phyloP scores from a whole-genome alignment of 2,797 vertebrate species.

The Mormyrus proboscirostris region DNA sequence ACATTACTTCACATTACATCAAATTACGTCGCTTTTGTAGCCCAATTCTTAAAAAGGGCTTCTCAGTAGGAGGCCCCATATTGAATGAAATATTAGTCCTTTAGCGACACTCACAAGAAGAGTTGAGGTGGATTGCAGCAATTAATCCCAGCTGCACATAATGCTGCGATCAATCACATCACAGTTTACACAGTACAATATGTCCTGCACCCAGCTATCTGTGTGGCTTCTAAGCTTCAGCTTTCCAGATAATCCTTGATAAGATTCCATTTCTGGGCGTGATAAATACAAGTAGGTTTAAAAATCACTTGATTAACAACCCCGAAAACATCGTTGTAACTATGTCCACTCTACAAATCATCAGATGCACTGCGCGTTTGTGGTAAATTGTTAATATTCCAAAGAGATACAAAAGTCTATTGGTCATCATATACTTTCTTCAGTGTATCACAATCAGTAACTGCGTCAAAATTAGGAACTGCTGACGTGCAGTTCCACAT shows the following conservation, averaged over 20 bases:
- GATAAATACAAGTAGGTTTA: neutral
- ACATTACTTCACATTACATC: constrained; percentile 6
- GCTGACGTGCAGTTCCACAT: neutral
- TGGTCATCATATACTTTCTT: constrained; percentile 1
- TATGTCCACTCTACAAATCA: neutral
- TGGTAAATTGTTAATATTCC: neutral
- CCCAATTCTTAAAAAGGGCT: neutral
- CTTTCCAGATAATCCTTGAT: neutral
- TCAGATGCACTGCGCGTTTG: neutral
- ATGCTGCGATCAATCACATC: neutral
- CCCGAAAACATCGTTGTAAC: neutral
- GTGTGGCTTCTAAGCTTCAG: neutral
- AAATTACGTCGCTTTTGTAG: neutral
- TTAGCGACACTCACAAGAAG: neutral
- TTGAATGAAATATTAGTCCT: neutral
- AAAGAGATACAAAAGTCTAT: neutral
- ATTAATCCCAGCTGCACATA: neutral
- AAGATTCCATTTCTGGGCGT: neutral
- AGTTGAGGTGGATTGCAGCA: neutral
- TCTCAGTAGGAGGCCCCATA: neutral
- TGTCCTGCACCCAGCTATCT: neutral
- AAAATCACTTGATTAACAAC: neutral
- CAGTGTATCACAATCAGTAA: neutral
- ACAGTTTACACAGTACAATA: neutral
- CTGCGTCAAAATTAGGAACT: neutral